phyloP scores from a whole-genome alignment of 2,797 vertebrate genomes.

The Falco berigora region DNA sequence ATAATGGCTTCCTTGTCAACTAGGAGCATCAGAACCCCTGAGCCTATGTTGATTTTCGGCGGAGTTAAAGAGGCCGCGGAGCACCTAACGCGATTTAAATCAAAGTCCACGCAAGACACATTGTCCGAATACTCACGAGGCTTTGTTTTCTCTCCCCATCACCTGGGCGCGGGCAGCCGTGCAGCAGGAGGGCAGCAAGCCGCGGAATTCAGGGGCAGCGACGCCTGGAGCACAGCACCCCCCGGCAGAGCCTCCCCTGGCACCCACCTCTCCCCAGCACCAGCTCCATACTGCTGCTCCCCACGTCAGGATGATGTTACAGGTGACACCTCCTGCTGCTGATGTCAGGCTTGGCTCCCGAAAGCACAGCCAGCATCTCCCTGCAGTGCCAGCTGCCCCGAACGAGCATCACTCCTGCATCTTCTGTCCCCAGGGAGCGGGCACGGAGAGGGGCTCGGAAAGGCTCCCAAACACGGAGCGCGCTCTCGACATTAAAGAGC shows the following conservation, averaged over 20 bases:
- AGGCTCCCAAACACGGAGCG: not conserved
- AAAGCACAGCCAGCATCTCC: conserved; percentile 34
- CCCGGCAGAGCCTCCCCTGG: not conserved
- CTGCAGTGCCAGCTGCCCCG: not conserved
- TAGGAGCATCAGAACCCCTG: not conserved
- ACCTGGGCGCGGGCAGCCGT: not conserved
- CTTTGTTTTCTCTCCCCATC: conserved; percentile 32
- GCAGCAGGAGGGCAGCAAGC: not conserved
- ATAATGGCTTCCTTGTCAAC: conserved; percentile 16
- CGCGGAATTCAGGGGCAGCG: not conserved
- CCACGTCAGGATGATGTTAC: conserved; percentile 65
- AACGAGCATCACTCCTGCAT: conserved; percentile 46
- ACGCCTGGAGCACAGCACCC: not conserved
- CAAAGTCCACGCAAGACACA: not conserved
- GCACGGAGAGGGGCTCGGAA: conserved; percentile 15
- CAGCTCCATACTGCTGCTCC: conserved; percentile 21
- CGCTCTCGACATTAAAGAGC: not conserved
- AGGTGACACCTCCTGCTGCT: conserved; percentile 67
- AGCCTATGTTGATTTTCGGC: not conserved
- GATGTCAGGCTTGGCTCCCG: conserved; percentile 53
- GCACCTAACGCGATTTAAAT: not conserved
- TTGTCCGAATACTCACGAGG: conserved; percentile 63
- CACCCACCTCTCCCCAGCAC: conserved; percentile 7
- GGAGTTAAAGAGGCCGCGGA: not conserved
- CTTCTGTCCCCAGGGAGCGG: not conserved